Conservation (phyloP, 2,888 invertebrate genomes). For the Chymomyza fuscimana region DNA sequence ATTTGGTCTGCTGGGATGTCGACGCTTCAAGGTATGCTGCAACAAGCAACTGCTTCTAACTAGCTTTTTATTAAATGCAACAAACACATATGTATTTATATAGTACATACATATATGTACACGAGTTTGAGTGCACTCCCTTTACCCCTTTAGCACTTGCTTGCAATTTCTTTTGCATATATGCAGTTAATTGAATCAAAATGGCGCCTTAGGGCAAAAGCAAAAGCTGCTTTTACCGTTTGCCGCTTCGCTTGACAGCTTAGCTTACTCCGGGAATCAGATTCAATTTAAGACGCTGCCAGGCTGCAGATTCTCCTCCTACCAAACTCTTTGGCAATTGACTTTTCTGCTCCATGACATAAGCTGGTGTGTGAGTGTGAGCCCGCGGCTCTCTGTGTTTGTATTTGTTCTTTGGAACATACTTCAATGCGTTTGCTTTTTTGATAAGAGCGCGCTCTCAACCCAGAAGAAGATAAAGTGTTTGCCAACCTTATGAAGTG, state of each 20-base stretch:
- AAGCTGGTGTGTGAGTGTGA: neutral
- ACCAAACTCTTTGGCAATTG: neutral
- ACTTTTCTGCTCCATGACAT: neutral
- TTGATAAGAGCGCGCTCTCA: neutral
- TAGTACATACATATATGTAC: conserved; percentile 13
- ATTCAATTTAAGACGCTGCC: conserved; percentile 36
- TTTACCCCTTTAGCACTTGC: neutral
- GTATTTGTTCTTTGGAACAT: conserved; percentile 34
- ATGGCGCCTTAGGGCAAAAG: conserved; percentile 13
- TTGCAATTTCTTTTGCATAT: conserved; percentile 23
- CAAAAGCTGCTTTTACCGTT: neutral
- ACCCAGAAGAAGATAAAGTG: neutral
- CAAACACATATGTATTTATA: conserved; percentile 13
- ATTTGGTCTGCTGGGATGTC: too few species aligned
- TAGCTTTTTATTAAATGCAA: neutral
- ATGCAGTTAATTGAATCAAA: conserved; percentile 47
- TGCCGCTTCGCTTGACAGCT: neutral
- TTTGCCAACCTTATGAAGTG: neutral
- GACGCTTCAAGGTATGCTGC: too few species aligned
- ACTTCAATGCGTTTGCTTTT: conserved; percentile 51
- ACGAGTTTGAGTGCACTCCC: neutral
- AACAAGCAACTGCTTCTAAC: too few species aligned
- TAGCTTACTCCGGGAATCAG: conserved; percentile 17
- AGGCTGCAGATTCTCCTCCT: neutral
- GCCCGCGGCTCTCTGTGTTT: neutral